phyloP scores from a whole-genome alignment of 53 echinoderm and acorn worm species.

The Echinarachnius parma region DNA sequence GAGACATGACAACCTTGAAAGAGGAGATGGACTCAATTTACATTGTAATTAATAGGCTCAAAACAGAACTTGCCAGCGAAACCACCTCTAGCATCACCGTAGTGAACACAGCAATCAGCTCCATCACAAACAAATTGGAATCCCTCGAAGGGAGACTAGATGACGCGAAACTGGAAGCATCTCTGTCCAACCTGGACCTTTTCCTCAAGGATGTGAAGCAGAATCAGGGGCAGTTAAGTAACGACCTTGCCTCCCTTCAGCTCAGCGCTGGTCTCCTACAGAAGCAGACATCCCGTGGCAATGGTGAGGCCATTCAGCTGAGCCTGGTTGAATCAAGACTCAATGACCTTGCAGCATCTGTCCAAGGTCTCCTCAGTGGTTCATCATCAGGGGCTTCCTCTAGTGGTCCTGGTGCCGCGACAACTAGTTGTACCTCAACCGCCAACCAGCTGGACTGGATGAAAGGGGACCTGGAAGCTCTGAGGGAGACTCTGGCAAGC shows the following conservation, averaged over 20 bases:
- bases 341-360: constrained; percentile 19
- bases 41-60: constrained; percentile 8
- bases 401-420: neutral
- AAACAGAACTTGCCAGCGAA: constrained; percentile 6
- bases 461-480: constrained; percentile 29
- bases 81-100: constrained; percentile 21
- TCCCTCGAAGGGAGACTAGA: constrained; percentile 13
- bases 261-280: constrained; percentile 24
- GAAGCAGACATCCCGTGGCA: constrained; percentile 29
- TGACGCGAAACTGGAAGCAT: constrained; percentile 14
- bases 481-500: constrained; percentile 3
- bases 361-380: constrained; percentile 1
- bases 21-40: constrained; percentile 33
- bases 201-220: neutral
- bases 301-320: constrained; percentile 33
- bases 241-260: constrained; percentile 17
- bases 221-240: neutral
- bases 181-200: neutral
- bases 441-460: constrained; percentile 29
- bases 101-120: constrained; percentile 13
- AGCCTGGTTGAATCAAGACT: constrained; percentile 25
- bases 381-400: neutral
- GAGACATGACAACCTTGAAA: constrained; percentile 26
- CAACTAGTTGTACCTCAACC: neutral
- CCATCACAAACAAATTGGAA: neutral